Percentiles rank a stretch among this genome's conserved stretches.
These are phyloP conservation scores for Actinernus sp. DNA, from an alignment of 92 coral and sea anemone species.

Conservation along the genomic window DNA sequence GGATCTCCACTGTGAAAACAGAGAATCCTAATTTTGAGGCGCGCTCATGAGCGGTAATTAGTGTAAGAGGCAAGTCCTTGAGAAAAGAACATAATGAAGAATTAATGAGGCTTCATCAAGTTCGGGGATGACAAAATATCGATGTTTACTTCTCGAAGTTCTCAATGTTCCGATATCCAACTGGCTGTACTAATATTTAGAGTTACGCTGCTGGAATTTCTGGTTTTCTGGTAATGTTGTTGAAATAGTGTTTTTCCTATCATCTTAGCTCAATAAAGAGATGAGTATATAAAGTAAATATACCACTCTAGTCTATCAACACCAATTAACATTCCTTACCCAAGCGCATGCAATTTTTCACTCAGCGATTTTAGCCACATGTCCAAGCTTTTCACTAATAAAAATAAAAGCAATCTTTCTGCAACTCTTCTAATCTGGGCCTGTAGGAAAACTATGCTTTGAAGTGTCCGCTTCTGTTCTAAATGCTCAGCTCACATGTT, in stretches of 20 bases:
- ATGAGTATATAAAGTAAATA: no score
- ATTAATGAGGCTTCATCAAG: neutral
- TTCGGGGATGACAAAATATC: no score
- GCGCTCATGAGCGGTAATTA: neutral
- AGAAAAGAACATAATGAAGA: neutral
- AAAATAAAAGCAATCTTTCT: conserved; percentile 9
- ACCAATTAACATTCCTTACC: neutral
- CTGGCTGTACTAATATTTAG: no score
- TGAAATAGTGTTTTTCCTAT: neutral
- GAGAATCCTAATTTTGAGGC: conserved; percentile 2
- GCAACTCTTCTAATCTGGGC: neutral
- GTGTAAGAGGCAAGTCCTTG: neutral
- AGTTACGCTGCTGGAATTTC: neutral
- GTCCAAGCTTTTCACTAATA: conserved; percentile 3
- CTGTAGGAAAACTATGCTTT: conserved; percentile 6
- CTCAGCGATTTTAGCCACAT: conserved; percentile 15
- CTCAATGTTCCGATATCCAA: no score
- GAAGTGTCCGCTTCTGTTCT: neutral
- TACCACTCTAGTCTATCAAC: conserved; percentile 29
- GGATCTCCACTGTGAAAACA: conserved; percentile 32
- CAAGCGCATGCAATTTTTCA: conserved; percentile 6
- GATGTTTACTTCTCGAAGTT: no score
- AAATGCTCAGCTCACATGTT: neutral
- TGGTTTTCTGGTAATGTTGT: neutral
- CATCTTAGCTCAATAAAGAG: conserved; percentile 3